Percentiles rank a stretch among this genome's conserved stretches.
Conservation (phyloP, 2,797 vertebrate species). For the Saxicola maurus region DNA sequence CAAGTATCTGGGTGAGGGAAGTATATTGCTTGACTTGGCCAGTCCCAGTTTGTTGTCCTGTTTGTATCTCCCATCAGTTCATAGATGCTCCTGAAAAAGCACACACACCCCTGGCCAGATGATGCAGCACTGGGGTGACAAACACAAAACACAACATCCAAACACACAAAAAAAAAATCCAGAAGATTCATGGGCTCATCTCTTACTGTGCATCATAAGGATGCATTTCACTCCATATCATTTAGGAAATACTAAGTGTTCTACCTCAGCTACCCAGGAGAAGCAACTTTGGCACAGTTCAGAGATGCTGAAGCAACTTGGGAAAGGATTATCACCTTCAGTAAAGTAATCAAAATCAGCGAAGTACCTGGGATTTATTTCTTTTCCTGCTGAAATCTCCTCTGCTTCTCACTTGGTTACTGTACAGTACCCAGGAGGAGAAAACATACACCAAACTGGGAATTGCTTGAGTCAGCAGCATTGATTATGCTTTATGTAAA, state of each 20-base stretch:
- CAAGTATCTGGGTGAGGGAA: neutral
- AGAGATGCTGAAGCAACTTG: neutral
- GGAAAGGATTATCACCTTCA: neutral
- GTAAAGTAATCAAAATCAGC: neutral
- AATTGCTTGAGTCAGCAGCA: neutral
- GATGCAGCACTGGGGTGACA: neutral
- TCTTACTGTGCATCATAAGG: neutral
- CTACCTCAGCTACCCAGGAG: neutral
- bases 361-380: neutral
- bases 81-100: neutral
- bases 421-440: neutral
- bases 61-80: neutral
- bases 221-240: neutral
- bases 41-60: neutral
- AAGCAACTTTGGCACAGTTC: neutral
- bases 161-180: neutral
- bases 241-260: neutral
- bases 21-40: neutral
- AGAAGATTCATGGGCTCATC: neutral
- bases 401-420: neutral
- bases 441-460: neutral
- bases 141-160: neutral
- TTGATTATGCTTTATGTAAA: neutral
- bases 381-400: neutral
- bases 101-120: accelerated